Conservation (phyloP, 1,140 invertebrate species). For the Armadillidium nasatum region DNA sequence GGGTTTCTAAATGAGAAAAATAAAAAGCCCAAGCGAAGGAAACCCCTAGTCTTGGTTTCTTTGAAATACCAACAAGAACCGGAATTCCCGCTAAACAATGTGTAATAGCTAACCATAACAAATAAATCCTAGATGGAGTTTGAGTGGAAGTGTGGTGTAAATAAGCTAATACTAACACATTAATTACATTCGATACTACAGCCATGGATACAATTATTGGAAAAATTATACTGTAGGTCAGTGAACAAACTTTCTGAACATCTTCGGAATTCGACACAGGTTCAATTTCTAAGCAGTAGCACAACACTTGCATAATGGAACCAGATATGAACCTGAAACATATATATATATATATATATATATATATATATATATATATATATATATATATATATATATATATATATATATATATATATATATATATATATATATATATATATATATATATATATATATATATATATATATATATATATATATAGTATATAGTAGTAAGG, state of each 20-base stretch:
- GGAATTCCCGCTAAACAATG: conserved; percentile 23
- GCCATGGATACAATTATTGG: conserved; percentile 20
- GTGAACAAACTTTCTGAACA: conserved; percentile 17
- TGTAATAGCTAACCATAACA: conserved; percentile 26
- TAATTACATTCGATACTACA: conserved; percentile 23
- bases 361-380: no score
- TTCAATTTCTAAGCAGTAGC: not conserved
- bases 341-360: no score
- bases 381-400: no score
- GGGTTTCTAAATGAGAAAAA: conserved; percentile 29
- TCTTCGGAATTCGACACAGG: not conserved
- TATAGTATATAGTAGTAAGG: no score
- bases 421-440: no score
- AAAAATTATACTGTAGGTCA: conserved; percentile 18
- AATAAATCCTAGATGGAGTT: conserved; percentile 23
- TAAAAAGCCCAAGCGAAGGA: conserved; percentile 27
- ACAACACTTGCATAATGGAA: not conserved
- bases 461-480: no score
- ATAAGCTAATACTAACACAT: conserved; percentile 19
- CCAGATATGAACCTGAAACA: no score
- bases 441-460: no score
- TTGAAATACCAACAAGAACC: not conserved
- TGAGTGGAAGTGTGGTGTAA: conserved; percentile 20
- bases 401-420: no score
- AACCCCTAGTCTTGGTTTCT: not conserved